These are phyloP conservation scores for Epinephelus fuscoguttatus DNA, from an alignment of 2,113 vertebrate genomes.

Conservation along the genomic window DNA sequence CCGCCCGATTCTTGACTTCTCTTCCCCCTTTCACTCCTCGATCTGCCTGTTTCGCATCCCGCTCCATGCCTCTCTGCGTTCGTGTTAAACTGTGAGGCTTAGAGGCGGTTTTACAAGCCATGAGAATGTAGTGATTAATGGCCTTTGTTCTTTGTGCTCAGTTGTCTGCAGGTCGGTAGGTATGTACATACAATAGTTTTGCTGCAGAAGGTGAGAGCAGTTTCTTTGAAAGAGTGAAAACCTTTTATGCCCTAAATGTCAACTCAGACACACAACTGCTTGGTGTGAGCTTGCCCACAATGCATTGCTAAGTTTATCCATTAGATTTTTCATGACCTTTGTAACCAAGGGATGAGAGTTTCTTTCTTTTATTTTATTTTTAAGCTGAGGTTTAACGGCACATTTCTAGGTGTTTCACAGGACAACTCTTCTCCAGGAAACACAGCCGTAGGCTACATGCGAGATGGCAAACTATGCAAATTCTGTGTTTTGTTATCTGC, in stretches of 20 bases:
- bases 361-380: conserved; percentile 20
- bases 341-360: background rate
- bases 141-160: conserved; percentile 49
- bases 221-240: background rate
- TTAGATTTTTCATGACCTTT: background rate
- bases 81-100: conserved; percentile 42
- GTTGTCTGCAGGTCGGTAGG: conserved; percentile 15
- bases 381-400: background rate
- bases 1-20: conserved; percentile 61
- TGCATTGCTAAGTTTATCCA: background rate
- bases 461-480: background rate
- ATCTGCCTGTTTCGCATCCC: conserved; percentile 55
- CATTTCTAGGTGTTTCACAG: too few species aligned
- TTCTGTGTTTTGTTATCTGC: conserved; percentile 5
- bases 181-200: conserved; percentile 10
- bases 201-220: background rate
- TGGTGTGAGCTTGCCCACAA: background rate
- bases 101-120: conserved; percentile 49
- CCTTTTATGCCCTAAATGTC: conserved; percentile 11
- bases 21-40: conserved; percentile 48
- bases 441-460: background rate
- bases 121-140: conserved; percentile 59
- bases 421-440: too few species aligned
- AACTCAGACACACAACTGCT: background rate
- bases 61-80: conserved; percentile 22